Conservation (phyloP, 2,113 vertebrate species). For the Numida meleagris region DNA sequence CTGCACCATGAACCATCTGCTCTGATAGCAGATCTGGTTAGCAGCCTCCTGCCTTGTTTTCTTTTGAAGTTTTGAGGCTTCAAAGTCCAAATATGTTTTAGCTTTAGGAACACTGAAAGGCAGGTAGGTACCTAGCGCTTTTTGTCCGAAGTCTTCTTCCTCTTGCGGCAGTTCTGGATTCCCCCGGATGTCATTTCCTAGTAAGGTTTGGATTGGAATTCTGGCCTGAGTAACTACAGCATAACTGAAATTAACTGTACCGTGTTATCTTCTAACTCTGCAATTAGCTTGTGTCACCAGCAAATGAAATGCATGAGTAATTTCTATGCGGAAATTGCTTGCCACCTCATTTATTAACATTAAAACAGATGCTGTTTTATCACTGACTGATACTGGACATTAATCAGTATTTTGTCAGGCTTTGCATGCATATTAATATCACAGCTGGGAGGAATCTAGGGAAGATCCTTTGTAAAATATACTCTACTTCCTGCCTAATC, state of each 20-base stretch:
- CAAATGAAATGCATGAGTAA: constrained; percentile 75
- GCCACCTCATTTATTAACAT: constrained; percentile 73
- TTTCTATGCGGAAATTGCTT: constrained; percentile 69
- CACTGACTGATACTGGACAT: constrained; percentile 74
- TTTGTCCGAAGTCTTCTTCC: background rate
- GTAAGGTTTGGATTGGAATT: constrained; percentile 17
- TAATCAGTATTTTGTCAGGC: constrained; percentile 73
- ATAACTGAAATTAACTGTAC: constrained; percentile 55
- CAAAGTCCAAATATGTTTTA: background rate
- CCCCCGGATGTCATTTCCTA: background rate
- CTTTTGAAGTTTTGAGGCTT: background rate
- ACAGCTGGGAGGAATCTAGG: constrained; percentile 34
- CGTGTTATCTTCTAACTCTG: constrained; percentile 54
- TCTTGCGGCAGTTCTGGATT: background rate
- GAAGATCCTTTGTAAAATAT: constrained; percentile 19
- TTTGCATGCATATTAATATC: constrained; percentile 65
- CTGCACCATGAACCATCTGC: background rate
- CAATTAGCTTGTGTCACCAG: constrained; percentile 71
- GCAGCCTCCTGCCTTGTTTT: background rate
- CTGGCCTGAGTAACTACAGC: background rate
- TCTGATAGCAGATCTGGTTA: rapidly evolving
- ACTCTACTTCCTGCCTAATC: background rate
- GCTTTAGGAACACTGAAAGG: background rate
- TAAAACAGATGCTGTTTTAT: constrained; percentile 76
- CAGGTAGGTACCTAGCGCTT: background rate